Base-by-base conservation (phyloP, 2,113 vertebrate species). In the Bos javanicus region DNA sequence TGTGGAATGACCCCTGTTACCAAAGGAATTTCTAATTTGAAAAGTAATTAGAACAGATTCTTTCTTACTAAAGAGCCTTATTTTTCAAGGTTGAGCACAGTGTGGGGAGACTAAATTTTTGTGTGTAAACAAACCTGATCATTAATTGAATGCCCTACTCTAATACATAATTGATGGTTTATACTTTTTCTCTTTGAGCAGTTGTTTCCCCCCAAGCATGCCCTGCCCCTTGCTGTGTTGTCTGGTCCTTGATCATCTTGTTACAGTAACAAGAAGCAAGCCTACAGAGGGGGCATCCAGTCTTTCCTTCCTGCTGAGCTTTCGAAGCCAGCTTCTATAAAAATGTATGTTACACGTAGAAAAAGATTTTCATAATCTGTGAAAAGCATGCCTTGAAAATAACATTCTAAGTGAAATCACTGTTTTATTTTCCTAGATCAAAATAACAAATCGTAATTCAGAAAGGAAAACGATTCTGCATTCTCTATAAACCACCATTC, bases 71-170 rank as follows among this genome's bases (percentile, higher is more conserved):
- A 97, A 94, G 87, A 97, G 57, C 30, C 89, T 87, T 90, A 52
- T 95, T 98, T 98, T 98, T 91, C 86, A 92, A 97, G 87, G 87
- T 39, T 92, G 60, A 87, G 19, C 48, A 90, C 26, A 86, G 80
- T 91, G 80, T 90, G 12, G 16, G 28, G 57, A 97, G 78, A 91
- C 52, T 90, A 59, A 91, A 67, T 59, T 93, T 76, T 83, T 96
- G 52, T 93, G 57, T 96, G n/a, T 87, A 92, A 97, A 94, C 78
- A 94, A 96, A 96, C 62, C n/a, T 87, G 16, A 84, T 97, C 89
- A 92, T 96, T 96, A 94, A 74, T 74, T 89, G 80, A 96, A 96
- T 2, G 71, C 28, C 56, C 39, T 93, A 71, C 39, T 64, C 84
- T 91, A 96, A 97, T 48, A 46, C 4, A 60, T 84, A 91, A 96